Base-by-base conservation (phyloP, 1,140 invertebrate species). In the Ceratoteleas bidentatus region DNA sequence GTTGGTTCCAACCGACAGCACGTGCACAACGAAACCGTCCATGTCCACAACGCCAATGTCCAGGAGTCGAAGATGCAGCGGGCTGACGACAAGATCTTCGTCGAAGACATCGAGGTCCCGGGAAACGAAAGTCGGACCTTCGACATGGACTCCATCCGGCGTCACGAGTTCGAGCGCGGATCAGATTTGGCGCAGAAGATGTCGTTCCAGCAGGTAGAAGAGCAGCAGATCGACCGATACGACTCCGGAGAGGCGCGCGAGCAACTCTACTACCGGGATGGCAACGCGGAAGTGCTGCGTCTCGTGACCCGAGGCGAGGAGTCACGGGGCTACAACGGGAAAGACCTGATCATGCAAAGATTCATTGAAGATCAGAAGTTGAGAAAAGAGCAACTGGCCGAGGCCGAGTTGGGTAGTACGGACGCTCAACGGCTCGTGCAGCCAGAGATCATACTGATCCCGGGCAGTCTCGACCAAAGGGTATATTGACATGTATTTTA, bases 201-300 rank as follows among this genome's bases (percentile, higher is more conserved):
- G 82, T 81, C 76, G 54, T 84, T 85, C 81, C 65, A 86, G 84
- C 76, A 85, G 88, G 78, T 52, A 5, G 43, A 64, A 43, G 52
- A 64, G 8, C 69, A 52, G 16, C 36, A 11, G 68, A 11, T 10
- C 16, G 79, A 66, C 8, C 84, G 88, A 43, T 89, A 88, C 38
- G 85, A 88, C 47, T 86, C 86, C 60, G 87, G 80, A 34, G 89
- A 88, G 70, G 88, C 92, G 24, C 74, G 95, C 40, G 95, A 96
- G 81, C 94, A 95, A 82, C 93, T 94, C 82, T 96, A 95, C 85
- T 96, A 96, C 16, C 94, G 95, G 84, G 95, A 96, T 85, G 96
- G 96, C 0, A 96, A 96, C 83, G 94, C 96, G 0, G 96, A 96
- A 91, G 96, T 97, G 56, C 89, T 97, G 49, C 91, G 95, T 75